A percentile compares a stretch with the other conserved stretches of the same genome.
Conservation (phyloP, 1,140 invertebrate genomes). For the Trachymyrmex septentrionalis region DNA sequence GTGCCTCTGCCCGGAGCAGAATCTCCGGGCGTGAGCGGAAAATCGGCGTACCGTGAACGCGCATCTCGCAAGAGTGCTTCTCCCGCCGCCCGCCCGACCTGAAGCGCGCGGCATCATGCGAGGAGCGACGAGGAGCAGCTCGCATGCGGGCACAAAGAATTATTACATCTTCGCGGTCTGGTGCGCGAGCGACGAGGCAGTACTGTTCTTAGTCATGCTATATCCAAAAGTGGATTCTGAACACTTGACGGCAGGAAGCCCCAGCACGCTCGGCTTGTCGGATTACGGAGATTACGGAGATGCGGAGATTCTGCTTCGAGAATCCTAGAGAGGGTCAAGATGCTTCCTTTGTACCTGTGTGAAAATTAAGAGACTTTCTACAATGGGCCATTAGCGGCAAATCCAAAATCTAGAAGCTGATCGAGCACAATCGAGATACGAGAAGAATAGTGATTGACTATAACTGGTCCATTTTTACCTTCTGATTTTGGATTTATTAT, state of each 20-base stretch:
- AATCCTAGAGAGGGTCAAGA: not conserved
- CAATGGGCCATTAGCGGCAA: too few relatives aligned
- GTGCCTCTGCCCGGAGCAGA: constrained; percentile 31
- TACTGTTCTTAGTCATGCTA: constrained; percentile 73
- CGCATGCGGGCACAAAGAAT: constrained; percentile 77
- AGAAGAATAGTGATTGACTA: too few relatives aligned
- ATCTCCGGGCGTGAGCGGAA: constrained; percentile 73
- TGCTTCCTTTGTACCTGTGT: not conserved
- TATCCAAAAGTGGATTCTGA: constrained; percentile 69
- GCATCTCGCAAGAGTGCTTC: constrained; percentile 75
- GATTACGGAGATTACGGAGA: constrained; percentile 62
- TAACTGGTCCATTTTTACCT: too few relatives aligned
- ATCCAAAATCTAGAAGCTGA: too few relatives aligned
- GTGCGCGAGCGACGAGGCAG: constrained; percentile 71
- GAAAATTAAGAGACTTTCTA: not conserved
- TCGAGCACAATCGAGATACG: too few relatives aligned
- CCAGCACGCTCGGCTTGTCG: constrained; percentile 14
- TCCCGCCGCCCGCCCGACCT: constrained; percentile 41
- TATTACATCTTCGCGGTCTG: constrained; percentile 85
- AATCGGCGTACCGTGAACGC: constrained; percentile 77
- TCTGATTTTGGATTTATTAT: too few relatives aligned
- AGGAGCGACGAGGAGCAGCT: constrained; percentile 59
- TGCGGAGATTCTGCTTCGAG: too few relatives aligned
- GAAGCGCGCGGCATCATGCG: constrained; percentile 65
- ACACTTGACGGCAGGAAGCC: constrained; percentile 65